These are phyloP conservation scores for Drosophila melanica DNA, from an alignment of 1,140 invertebrate species.

Conservation along the genomic window DNA sequence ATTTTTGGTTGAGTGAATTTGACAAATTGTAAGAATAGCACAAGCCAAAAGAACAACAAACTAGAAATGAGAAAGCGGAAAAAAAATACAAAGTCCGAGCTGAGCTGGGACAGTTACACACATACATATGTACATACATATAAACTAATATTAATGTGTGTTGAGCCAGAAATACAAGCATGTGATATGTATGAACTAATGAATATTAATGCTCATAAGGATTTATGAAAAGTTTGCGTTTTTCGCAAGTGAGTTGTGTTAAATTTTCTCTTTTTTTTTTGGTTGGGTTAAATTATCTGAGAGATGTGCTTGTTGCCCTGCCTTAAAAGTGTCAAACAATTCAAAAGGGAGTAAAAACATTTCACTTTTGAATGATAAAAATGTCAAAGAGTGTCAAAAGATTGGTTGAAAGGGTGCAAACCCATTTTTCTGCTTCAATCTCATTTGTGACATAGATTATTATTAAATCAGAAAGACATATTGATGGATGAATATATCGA, in stretches of 20 bases:
- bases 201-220: constrained; percentile 76
- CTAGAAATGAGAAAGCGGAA: constrained; percentile 12
- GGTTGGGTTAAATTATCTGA: constrained; percentile 55
- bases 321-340: constrained; percentile 55
- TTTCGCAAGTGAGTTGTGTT: constrained; percentile 4
- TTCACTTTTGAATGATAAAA: background rate
- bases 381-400: background rate
- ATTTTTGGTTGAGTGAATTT: constrained; percentile 69
- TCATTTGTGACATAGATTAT: too few relatives aligned
- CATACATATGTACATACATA: constrained; percentile 17
- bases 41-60: constrained; percentile 36
- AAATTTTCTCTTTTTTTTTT: constrained; percentile 27
- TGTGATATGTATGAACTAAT: constrained; percentile 60
- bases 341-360: constrained; percentile 47
- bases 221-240: constrained; percentile 62
- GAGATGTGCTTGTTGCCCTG: constrained; percentile 55
- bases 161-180: constrained; percentile 28
- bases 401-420: background rate
- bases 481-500: background rate
- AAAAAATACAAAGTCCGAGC: constrained; percentile 15
- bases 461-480: background rate
- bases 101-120: constrained; percentile 22
- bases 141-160: constrained; percentile 1
- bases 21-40: constrained; percentile 74
- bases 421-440: too few relatives aligned